These are phyloP conservation scores for Apotomis betuletana DNA, from an alignment of 2,888 invertebrate genomes.

Conservation along the genomic window DNA sequence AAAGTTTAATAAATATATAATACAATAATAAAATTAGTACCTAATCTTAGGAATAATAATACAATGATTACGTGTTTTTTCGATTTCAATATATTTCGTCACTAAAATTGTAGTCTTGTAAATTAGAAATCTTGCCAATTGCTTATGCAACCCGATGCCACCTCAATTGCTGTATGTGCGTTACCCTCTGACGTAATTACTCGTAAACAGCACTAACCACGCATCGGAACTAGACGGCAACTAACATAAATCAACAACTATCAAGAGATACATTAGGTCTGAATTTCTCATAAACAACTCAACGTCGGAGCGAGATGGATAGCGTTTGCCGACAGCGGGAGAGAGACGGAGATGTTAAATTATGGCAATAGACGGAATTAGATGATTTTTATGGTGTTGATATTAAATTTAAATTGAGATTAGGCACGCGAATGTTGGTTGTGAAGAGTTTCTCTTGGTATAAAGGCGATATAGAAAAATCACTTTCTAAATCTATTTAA, in stretches of 20 bases:
- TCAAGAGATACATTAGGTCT: constrained; percentile 36
- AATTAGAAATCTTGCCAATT: too few relatives aligned
- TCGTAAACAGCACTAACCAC: constrained; percentile 6
- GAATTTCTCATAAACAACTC: constrained; percentile 34
- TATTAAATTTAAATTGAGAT: constrained; percentile 15
- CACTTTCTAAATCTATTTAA: too few relatives aligned
- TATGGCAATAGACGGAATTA: constrained; percentile 10
- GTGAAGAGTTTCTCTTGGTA: neutral
- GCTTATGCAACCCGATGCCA: too few relatives aligned
- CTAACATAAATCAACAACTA: constrained; percentile 37
- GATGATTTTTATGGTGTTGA: constrained; percentile 13
- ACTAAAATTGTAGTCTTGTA: too few relatives aligned
- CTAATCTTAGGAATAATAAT: too few relatives aligned
- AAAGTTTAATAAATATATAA: too few relatives aligned
- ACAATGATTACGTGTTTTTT: too few relatives aligned
- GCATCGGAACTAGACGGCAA: constrained; percentile 24
- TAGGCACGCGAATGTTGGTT: neutral
- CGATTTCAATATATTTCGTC: too few relatives aligned
- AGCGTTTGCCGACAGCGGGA: neutral
- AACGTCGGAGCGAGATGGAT: constrained; percentile 30
- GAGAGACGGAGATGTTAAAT: constrained; percentile 11
- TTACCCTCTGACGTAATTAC: constrained; percentile 10
- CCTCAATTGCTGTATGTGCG: too few relatives aligned
- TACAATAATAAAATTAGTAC: too few relatives aligned
- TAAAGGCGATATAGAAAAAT: too few relatives aligned